Conservation (phyloP, 2,888 invertebrate species). For the Hanleya hanleyi region DNA sequence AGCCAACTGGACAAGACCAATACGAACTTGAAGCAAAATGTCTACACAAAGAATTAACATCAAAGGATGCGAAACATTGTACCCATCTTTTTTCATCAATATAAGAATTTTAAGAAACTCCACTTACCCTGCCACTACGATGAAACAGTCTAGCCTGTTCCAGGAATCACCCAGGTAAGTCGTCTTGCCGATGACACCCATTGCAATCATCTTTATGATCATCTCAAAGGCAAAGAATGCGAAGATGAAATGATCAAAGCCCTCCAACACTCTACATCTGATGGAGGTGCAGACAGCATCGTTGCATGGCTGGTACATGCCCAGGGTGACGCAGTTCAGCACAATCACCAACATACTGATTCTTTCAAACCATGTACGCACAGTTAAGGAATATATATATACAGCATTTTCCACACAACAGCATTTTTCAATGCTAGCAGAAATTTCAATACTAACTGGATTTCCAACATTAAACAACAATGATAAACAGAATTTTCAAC, state of each 20-base stretch:
- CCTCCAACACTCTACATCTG: conserved; percentile 79
- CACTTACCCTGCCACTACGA: conserved; percentile 94
- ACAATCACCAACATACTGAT: conserved; percentile 98
- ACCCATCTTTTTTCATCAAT: too few relatives aligned
- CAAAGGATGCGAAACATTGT: too few relatives aligned
- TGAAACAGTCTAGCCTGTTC: conserved; percentile 99
- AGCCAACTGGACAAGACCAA: too few relatives aligned
- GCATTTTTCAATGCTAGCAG: neutral
- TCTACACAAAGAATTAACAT: too few relatives aligned
- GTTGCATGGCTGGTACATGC: conserved; percentile 99
- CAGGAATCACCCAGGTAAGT: conserved; percentile 98
- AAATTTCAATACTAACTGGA: neutral
- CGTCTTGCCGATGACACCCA: conserved; percentile 91
- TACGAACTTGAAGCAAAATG: too few relatives aligned
- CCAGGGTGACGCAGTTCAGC: conserved; percentile 97
- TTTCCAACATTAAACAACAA: neutral
- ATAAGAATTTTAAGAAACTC: too few relatives aligned
- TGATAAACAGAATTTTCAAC: neutral
- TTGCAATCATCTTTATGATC: conserved; percentile 98
- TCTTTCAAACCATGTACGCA: conserved; percentile 95
- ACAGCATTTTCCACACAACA: neutral
- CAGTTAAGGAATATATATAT: conserved; percentile 62
- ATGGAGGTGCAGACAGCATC: conserved; percentile 79
- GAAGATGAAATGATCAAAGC: conserved; percentile 99
- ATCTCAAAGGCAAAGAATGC: conserved; percentile 98